phyloP scores from a whole-genome alignment of 2,797 vertebrate species.

The Remorina albescens region DNA sequence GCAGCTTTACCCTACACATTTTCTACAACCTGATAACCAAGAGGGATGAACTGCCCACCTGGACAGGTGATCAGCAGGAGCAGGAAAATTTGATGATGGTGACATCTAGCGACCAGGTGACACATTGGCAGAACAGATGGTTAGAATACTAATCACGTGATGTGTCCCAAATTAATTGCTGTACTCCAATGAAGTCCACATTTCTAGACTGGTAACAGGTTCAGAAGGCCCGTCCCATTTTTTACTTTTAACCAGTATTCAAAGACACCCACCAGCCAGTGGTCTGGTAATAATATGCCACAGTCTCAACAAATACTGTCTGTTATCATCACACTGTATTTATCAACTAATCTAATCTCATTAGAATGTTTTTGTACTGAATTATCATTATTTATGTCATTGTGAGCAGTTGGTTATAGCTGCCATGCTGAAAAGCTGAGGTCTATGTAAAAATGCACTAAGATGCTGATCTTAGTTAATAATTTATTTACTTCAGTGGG shows the following conservation, averaged over 20 bases:
- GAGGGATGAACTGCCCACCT: not conserved
- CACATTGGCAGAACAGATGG: conserved; percentile 6
- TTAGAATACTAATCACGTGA: not conserved
- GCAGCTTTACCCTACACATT: not conserved
- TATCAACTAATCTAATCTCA: not conserved
- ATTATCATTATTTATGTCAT: not conserved
- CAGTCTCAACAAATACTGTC: not conserved
- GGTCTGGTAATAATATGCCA: not conserved
- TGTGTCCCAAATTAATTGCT: conserved; percentile 6
- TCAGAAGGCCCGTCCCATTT: conserved; percentile 25
- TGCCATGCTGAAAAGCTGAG: conserved; percentile 2
- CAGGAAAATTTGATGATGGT: conserved; percentile 20
- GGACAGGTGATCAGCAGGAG: conserved; percentile 12
- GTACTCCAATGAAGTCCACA: conserved; percentile 5
- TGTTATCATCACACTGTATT: not conserved
- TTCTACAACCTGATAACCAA: not conserved
- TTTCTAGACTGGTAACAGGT: conserved; percentile 11
- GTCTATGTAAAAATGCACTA: not conserved
- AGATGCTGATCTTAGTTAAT: not conserved
- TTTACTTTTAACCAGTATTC: not conserved
- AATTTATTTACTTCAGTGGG: too few species aligned
- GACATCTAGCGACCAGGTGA: conserved; percentile 50
- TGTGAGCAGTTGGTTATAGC: not conserved
- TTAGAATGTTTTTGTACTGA: not conserved
- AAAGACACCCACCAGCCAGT: not conserved